Percentiles rank a stretch among this genome's conserved stretches.
These are phyloP conservation scores for Drosophila incognita DNA, from an alignment of 2,888 invertebrate genomes.

Conservation along the genomic window DNA sequence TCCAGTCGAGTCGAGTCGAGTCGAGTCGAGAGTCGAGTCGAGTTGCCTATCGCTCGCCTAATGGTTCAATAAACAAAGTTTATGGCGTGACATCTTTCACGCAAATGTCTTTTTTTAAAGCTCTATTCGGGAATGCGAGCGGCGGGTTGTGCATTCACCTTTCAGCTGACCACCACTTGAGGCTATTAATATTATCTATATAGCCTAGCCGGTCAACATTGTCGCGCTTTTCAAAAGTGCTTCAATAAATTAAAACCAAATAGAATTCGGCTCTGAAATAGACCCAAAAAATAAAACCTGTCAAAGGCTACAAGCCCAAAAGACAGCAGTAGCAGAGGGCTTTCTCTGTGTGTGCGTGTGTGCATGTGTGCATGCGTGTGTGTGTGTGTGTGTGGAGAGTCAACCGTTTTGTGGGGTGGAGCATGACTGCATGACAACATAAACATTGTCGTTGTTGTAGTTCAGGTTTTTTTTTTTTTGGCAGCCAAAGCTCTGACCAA, in stretches of 20 bases:
- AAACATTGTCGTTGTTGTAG: slow-evolving; percentile 50
- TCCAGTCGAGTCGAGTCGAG: neutral
- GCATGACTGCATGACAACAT: slow-evolving; percentile 72
- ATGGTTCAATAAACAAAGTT: slow-evolving; percentile 77
- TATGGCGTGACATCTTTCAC: slow-evolving; percentile 81
- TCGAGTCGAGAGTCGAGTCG: too few relatives aligned
- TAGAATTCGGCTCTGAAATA: slow-evolving; percentile 46
- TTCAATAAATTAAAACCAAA: slow-evolving; percentile 68
- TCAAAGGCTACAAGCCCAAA: slow-evolving; percentile 21
- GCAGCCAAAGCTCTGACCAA: slow-evolving; percentile 56
- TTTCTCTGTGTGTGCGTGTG: neutral
- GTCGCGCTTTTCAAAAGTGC: slow-evolving; percentile 72
- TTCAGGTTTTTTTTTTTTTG: slow-evolving; percentile 29
- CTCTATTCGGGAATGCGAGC: slow-evolving; percentile 15
- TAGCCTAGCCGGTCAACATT: slow-evolving; percentile 54
- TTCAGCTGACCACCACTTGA: slow-evolving; percentile 67
- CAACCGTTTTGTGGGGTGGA: slow-evolving; percentile 29
- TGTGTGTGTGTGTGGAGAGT: neutral
- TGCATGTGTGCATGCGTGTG: neutral
- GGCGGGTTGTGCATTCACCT: slow-evolving; percentile 38
- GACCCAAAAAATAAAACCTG: slow-evolving; percentile 7
- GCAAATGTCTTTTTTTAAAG: slow-evolving; percentile 56
- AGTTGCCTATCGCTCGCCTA: slow-evolving; percentile 55
- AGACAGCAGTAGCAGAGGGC: neutral
- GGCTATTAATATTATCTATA: slow-evolving; percentile 78